These are phyloP conservation scores for Callocephalon fimbriatum DNA, from an alignment of 2,113 vertebrate genomes.

Conservation along the genomic window DNA sequence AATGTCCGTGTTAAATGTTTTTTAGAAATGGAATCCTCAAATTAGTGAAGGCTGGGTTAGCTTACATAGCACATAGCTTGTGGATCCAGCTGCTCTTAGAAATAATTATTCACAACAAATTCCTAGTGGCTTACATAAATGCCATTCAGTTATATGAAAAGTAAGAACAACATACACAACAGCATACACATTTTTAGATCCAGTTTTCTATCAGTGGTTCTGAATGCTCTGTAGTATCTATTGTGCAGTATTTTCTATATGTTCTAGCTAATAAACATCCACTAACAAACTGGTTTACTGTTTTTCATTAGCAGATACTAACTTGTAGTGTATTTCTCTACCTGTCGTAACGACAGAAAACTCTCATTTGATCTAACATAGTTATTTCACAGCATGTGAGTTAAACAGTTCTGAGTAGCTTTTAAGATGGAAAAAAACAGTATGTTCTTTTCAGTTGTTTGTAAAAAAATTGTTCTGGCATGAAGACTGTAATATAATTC, in stretches of 20 bases:
- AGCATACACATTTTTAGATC: background rate
- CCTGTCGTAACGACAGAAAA: background rate
- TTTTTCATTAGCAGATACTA: background rate
- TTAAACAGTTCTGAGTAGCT: background rate
- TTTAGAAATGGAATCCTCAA: background rate
- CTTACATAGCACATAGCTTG: background rate
- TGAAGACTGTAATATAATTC: background rate
- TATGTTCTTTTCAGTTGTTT: background rate
- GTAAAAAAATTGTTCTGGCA: background rate
- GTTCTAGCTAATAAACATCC: background rate
- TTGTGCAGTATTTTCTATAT: background rate
- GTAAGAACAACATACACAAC: background rate
- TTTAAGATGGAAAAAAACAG: background rate
- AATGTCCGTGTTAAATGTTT: background rate
- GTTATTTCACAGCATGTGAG: background rate
- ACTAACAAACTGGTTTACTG: background rate
- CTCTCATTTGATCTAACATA: background rate
- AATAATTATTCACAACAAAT: slow-evolving; percentile 25
- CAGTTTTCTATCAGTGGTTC: background rate
- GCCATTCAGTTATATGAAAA: background rate
- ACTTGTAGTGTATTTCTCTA: background rate
- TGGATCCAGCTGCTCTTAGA: slow-evolving; percentile 8
- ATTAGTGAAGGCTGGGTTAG: background rate
- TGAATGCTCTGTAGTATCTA: background rate
- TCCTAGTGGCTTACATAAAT: background rate